Evolutionary conservation across 2,797 vertebrate genomes (phyloP), one percentile per base, ranked within the genome.

Genomic region (Trachurus trachurus): DNA sequence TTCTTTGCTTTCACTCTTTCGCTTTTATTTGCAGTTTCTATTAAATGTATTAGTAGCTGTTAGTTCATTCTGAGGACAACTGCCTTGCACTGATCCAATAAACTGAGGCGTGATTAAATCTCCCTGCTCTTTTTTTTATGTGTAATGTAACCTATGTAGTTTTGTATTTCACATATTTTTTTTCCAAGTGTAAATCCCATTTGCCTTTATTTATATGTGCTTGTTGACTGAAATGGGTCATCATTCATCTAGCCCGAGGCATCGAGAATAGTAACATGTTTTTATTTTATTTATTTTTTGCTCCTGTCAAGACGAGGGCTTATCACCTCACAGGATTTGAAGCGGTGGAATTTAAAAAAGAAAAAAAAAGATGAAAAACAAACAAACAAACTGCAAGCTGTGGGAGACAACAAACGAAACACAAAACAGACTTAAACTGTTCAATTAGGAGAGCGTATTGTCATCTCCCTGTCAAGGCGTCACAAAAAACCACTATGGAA

Each of bases 191-290:
- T 66, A 59, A 76, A 78, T 77, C 61, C 65, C 47, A 66, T 74
- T 71, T 54, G 60, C 71, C 15, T 76, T 83, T 66, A 70, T 61
- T 69, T 77, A 29, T 45, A 21, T 45, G 16, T 34, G 54, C 58
- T 62, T 76, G 71, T 74, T 84, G 88, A 88, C 88, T 91, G 75
- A 90, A 92, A 86, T 88, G 84, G 86, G 87, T 91, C 88, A 90
- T 79, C 76, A 83, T 89, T 83, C 60, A 78, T 81, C 49, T 29
- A 77, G 83, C 88, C 88, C 1, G 8, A 68, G 76, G 88, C 77
- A 29, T 77, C 60, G 56, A 77, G 77, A 83, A 85, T 44, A 58
- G 71, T 74, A 70, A 59, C 50, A 65, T 76, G n/a, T 29, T 78
- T 73, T 63, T 26, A 16, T 9, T 49, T 66, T 50, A 31, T 47